A percentile compares a stretch with the other conserved stretches of the same genome.
Conservation (phyloP, 2,113 vertebrate species). For the Campylomormyrus numenius region DNA sequence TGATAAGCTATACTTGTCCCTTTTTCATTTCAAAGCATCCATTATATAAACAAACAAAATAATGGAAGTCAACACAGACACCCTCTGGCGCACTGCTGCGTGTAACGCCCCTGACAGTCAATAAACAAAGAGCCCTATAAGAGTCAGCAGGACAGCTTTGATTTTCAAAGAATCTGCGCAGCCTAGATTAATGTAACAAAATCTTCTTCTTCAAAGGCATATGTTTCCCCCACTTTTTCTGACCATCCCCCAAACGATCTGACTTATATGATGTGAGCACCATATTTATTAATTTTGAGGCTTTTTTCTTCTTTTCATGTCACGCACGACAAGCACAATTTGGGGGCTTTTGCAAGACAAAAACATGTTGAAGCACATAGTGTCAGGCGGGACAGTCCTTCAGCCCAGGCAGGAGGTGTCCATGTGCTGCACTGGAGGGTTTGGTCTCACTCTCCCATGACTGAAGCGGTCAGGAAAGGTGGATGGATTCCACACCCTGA, state of each 20-base stretch:
- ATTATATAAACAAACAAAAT: neutral
- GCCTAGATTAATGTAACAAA: neutral
- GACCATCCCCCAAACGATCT: neutral
- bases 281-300: neutral
- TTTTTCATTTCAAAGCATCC: neutral
- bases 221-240: neutral
- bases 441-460: neutral
- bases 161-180: neutral
- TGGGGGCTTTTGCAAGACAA: conserved; percentile 40
- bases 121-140: neutral
- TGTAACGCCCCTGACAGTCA: neutral
- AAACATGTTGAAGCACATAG: neutral
- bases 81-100: neutral
- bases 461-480: neutral
- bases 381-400: neutral
- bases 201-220: neutral
- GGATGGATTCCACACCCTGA: neutral
- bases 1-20: neutral
- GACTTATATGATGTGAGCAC: neutral
- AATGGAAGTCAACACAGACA: neutral
- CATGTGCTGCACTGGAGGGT: neutral
- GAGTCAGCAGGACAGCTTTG: neutral
- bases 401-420: neutral
- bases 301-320: neutral
- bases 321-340: conserved; percentile 49